Percentiles rank a stretch among this genome's conserved stretches.
phyloP scores from a whole-genome alignment of 1,140 invertebrate genomes.

The Leptinotarsa defecta region DNA sequence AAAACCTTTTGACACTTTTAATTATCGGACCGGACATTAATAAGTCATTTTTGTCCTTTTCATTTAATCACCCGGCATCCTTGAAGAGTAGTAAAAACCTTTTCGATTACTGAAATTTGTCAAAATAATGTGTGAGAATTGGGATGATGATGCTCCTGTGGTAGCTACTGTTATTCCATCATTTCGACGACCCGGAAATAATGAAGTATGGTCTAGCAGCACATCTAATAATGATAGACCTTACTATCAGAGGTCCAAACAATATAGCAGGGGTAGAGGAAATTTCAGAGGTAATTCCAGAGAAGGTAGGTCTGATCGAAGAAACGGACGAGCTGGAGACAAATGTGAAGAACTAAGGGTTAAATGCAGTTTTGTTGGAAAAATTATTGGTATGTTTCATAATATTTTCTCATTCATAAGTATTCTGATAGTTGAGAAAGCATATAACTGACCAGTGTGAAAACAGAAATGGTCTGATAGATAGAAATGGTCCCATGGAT shows the following conservation, averaged over 20 bases:
- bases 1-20: too few relatives aligned
- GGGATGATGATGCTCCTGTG: slow-evolving; percentile 26
- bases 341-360: slow-evolving; percentile 26
- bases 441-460: background rate
- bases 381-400: slow-evolving; percentile 30
- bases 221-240: background rate
- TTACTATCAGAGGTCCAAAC: background rate
- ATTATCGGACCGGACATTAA: too few relatives aligned
- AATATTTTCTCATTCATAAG: too few relatives aligned
- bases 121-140: slow-evolving; percentile 27
- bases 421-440: background rate
- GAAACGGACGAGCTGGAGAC: slow-evolving; percentile 11
- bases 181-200: background rate
- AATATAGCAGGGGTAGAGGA: background rate
- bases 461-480: background rate
- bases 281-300: background rate
- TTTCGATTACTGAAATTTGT: too few relatives aligned
- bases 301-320: background rate
- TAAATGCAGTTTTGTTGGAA: slow-evolving; percentile 36
- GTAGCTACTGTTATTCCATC: background rate
- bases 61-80: too few relatives aligned
- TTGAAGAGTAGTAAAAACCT: too few relatives aligned
- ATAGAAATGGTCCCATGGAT: background rate
- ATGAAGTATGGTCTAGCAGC: slow-evolving; percentile 12
- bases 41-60: too few relatives aligned